These are phyloP conservation scores for Vulpes lagopus DNA, from an alignment of 2,113 vertebrate genomes.

Conservation along the genomic window DNA sequence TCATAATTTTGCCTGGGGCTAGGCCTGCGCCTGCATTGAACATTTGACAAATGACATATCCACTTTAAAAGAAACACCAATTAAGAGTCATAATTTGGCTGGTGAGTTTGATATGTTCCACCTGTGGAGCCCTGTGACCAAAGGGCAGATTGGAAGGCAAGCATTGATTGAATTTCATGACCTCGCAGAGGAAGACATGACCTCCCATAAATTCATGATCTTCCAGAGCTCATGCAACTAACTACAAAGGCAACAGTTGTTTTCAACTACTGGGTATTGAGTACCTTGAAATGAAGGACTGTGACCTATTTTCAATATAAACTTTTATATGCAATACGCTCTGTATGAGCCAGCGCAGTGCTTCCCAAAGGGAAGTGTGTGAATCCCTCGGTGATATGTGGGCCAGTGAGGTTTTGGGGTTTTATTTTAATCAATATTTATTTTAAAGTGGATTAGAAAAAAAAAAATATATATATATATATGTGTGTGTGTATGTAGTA, in stretches of 20 bases:
- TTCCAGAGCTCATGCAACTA: slow-evolving; percentile 81
- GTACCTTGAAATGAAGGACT: slow-evolving; percentile 57
- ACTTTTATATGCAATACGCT: slow-evolving; percentile 48
- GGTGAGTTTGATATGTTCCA: slow-evolving; percentile 85
- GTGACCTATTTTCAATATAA: slow-evolving; percentile 66
- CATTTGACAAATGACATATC: slow-evolving; percentile 85
- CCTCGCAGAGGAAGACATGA: slow-evolving; percentile 84
- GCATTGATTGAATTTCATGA: slow-evolving; percentile 85
- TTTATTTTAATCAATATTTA: slow-evolving; percentile 42
- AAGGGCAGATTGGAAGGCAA: slow-evolving; percentile 84
- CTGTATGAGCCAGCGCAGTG: neutral
- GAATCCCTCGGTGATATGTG: neutral
- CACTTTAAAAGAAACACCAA: slow-evolving; percentile 86
- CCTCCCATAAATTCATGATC: slow-evolving; percentile 85
- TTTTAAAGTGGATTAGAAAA: slow-evolving; percentile 38
- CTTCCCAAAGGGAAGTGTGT: slow-evolving; percentile 28
- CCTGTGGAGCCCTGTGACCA: slow-evolving; percentile 84
- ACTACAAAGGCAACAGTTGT: slow-evolving; percentile 85
- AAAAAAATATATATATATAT: too few species aligned
- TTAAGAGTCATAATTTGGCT: slow-evolving; percentile 85
- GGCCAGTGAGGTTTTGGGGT: neutral
- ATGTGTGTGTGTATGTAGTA: neutral
- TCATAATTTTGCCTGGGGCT: slow-evolving; percentile 82
- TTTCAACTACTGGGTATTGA: slow-evolving; percentile 80
- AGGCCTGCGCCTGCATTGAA: slow-evolving; percentile 80